Conservation (phyloP, 2,888 invertebrate species). For the Achlya flavicornis region DNA sequence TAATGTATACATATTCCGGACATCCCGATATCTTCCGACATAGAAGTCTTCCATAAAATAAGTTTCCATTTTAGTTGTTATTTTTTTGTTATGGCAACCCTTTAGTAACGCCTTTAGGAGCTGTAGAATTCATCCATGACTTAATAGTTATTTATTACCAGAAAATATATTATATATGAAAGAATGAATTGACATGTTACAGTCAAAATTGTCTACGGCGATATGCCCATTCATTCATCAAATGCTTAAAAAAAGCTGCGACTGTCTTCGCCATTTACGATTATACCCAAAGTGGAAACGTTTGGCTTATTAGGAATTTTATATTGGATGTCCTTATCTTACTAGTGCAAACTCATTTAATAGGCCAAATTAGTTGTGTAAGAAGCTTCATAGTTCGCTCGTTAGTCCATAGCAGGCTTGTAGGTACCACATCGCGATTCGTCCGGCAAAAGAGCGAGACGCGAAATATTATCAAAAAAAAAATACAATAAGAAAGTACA, state of each 20-base stretch:
- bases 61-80: slow-evolving; percentile 17
- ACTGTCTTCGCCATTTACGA: neutral
- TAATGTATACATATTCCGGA: slow-evolving; percentile 20
- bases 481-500: slow-evolving; percentile 44
- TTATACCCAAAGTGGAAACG: neutral
- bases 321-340: slow-evolving; percentile 16
- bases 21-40: slow-evolving; percentile 23
- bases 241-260: neutral
- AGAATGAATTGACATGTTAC: too few species aligned
- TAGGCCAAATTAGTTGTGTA: slow-evolving; percentile 17
- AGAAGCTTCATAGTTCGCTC: slow-evolving; percentile 15
- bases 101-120: neutral
- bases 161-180: neutral
- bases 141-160: neutral
- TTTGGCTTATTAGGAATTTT: neutral
- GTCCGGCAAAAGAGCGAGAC: slow-evolving; percentile 40
- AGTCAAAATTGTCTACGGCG: too few species aligned
- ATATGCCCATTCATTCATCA: neutral
- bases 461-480: slow-evolving; percentile 25
- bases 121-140: neutral
- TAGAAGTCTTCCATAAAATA: slow-evolving; percentile 50
- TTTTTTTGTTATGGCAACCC: slow-evolving; percentile 2
- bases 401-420: slow-evolving; percentile 17
- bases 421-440: slow-evolving; percentile 18
- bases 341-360: slow-evolving; percentile 3